Percentiles rank a stretch among this genome's conserved stretches.
These are phyloP conservation scores for Lasioglossum lativentre DNA, from an alignment of 2,888 invertebrate species.

Conservation along the genomic window DNA sequence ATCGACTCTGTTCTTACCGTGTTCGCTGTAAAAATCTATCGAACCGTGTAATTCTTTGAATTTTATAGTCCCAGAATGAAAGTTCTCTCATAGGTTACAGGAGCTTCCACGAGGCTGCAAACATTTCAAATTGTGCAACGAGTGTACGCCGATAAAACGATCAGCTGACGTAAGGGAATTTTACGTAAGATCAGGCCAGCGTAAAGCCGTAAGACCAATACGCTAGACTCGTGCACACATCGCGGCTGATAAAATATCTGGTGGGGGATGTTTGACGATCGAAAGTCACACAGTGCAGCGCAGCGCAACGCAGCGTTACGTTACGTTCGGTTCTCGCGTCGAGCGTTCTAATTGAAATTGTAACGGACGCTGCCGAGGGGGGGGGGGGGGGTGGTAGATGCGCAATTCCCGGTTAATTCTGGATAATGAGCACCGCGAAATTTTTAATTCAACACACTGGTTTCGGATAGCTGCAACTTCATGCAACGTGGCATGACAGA, in stretches of 20 bases:
- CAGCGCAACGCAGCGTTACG: too few relatives aligned
- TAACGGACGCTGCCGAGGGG: background rate
- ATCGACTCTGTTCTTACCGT: background rate
- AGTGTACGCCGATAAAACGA: background rate
- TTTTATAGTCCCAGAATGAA: background rate
- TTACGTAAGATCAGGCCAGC: background rate
- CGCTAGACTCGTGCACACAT: background rate
- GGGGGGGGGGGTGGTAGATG: too few relatives aligned
- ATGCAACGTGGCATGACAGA: background rate
- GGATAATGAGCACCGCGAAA: conserved; percentile 3
- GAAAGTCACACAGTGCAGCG: background rate
- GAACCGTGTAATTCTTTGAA: background rate
- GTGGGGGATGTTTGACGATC: background rate
- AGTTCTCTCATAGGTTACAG: background rate
- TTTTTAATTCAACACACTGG: background rate
- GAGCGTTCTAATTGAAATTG: background rate
- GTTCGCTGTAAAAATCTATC: background rate
- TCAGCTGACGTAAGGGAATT: conserved; percentile 17
- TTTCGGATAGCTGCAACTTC: background rate
- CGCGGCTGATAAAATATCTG: conserved; percentile 22
- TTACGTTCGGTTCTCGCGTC: background rate
- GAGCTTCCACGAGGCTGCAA: background rate
- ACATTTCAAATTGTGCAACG: background rate
- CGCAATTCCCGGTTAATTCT: background rate
- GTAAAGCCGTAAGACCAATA: background rate